Evolutionary conservation across 2,888 invertebrate genomes (phyloP).

Genomic region (Tenthredo notha): DNA sequence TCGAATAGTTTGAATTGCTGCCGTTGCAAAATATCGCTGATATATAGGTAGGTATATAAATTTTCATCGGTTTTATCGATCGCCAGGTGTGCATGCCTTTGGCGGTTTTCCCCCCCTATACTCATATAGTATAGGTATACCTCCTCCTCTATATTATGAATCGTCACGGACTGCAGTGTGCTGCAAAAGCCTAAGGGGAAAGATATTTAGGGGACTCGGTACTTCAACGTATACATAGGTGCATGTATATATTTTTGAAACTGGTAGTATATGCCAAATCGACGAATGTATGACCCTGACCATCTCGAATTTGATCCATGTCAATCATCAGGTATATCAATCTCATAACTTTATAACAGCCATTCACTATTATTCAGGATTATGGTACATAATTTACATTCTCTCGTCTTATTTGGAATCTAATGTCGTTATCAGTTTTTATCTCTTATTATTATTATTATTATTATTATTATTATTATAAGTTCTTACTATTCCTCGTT

Average conservation of each 20-base stretch:
- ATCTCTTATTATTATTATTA: too few species aligned
- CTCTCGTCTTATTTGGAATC: too few species aligned
- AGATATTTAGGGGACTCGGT: background rate
- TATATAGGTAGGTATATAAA: background rate
- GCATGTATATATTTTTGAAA: background rate
- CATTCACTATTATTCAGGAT: too few species aligned
- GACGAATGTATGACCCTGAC: too few species aligned
- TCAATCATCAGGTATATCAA: too few species aligned
- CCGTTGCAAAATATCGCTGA: constrained; percentile 5
- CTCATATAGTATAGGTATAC: background rate
- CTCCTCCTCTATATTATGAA: background rate
- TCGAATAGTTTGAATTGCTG: background rate
- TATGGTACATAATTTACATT: too few species aligned
- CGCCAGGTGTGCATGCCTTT: constrained; percentile 72
- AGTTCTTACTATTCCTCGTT: too few species aligned
- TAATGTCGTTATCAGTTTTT: too few species aligned
- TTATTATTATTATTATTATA: too few species aligned
- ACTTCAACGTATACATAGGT: background rate
- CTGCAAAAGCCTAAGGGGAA: background rate
- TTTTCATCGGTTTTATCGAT: constrained; percentile 69
- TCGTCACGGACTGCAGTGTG: background rate
- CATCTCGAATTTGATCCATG: too few species aligned
- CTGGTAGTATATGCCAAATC: background rate
- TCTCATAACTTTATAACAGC: too few species aligned
- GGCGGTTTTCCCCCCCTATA: background rate